phyloP scores from a whole-genome alignment of 2,113 vertebrate species.

The Halcyon senegalensis region DNA sequence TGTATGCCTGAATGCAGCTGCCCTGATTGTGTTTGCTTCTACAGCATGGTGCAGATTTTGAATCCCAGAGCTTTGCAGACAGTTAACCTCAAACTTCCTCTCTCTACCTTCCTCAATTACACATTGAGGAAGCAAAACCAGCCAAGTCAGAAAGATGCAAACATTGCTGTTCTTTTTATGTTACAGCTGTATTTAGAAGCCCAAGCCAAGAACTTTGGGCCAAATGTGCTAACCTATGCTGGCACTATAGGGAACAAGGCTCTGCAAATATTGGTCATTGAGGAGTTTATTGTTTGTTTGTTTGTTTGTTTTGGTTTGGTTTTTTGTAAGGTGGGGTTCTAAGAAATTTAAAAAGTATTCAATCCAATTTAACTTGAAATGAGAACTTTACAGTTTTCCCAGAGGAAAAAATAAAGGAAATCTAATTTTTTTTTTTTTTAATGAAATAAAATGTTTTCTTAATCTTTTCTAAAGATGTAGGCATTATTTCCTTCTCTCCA shows the following conservation, averaged over 20 bases:
- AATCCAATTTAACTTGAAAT: background rate
- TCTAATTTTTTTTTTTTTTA: background rate
- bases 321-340: background rate
- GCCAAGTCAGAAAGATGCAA: background rate
- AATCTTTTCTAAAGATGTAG: background rate
- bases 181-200: background rate
- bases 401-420: background rate
- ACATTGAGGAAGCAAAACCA: slow-evolving; percentile 5
- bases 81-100: background rate
- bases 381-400: background rate
- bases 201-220: background rate
- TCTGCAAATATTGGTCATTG: background rate
- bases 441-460: background rate
- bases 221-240: background rate
- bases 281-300: background rate
- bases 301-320: background rate
- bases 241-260: background rate
- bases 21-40: background rate
- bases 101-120: background rate
- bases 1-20: background rate
- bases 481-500: background rate
- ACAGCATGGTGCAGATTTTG: background rate
- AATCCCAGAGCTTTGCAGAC: slow-evolving; percentile 11
- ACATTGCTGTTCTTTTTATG: background rate
- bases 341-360: background rate